phyloP scores from a whole-genome alignment of 2,113 vertebrate genomes.

The Podarcis cretensis region DNA sequence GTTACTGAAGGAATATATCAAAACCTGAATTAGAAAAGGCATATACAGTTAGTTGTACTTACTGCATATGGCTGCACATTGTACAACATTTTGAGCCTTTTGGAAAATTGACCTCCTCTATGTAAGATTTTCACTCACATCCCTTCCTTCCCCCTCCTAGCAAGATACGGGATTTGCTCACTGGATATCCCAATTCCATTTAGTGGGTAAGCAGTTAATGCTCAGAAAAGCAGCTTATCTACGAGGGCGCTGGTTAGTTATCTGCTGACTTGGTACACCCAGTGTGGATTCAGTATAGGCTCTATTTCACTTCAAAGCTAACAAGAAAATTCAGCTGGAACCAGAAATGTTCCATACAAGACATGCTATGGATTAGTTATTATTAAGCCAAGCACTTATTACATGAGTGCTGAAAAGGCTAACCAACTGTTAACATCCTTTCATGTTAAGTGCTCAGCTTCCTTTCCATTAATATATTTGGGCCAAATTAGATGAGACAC shows the following conservation, averaged over 20 bases:
- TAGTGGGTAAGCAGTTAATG: not conserved
- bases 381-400: slow-evolving; percentile 22
- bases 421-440: slow-evolving; percentile 31
- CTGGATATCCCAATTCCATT: not conserved
- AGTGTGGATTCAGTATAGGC: not conserved
- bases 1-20: not conserved
- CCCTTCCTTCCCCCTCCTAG: not conserved
- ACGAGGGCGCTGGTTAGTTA: not conserved
- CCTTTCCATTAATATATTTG: not conserved
- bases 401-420: not conserved
- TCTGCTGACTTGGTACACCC: not conserved
- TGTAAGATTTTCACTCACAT: not conserved
- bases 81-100: not conserved
- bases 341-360: not conserved
- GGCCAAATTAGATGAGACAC: not conserved
- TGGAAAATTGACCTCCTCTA: not conserved
- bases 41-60: not conserved
- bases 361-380: slow-evolving; percentile 21
- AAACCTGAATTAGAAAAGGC: not conserved
- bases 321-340: not conserved
- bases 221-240: not conserved
- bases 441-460: not conserved
- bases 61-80: not conserved
- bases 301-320: slow-evolving; percentile 8
- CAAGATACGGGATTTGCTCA: not conserved